A percentile compares a stretch with the other conserved stretches of the same genome.
Evolutionary conservation across 2,797 vertebrate species (phyloP).

Genomic region (Nyctalus aviator): DNA sequence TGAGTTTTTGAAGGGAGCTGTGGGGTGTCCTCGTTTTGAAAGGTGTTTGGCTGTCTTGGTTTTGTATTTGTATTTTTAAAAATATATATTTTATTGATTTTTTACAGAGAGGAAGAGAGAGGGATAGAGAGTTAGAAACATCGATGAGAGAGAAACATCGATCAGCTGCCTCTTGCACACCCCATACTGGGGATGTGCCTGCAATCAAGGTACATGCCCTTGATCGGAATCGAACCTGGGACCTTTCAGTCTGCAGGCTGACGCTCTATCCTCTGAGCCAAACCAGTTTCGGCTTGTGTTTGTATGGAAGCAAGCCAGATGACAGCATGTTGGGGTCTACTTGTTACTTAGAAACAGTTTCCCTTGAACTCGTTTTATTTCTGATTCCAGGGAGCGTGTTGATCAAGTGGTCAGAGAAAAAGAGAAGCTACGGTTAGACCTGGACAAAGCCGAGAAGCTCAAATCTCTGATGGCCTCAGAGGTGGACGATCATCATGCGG

Average conservation of each 20-base stretch:
- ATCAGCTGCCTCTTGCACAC: too few relatives aligned
- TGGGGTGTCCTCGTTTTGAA: neutral
- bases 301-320: conserved; percentile 30
- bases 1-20: neutral
- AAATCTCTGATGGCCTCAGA: conserved; percentile 95
- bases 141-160: too few relatives aligned
- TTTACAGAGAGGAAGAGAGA: too few relatives aligned
- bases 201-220: too few relatives aligned
- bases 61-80: conserved; percentile 30
- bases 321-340: neutral
- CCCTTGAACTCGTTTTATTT: neutral
- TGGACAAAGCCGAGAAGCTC: conserved; percentile 95
- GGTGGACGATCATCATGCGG: conserved; percentile 95
- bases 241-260: too few relatives aligned
- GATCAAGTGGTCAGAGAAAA: conserved; percentile 95
- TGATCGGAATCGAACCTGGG: too few relatives aligned
- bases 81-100: too few relatives aligned
- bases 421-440: conserved; percentile 93
- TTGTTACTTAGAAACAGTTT: conserved; percentile 22
- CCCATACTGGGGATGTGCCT: too few relatives aligned
- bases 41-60: conserved; percentile 48
- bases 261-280: too few relatives aligned
- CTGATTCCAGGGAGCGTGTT: conserved; percentile 89
- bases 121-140: too few relatives aligned
- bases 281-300: neutral